A percentile compares a stretch with the other conserved stretches of the same genome.
phyloP scores from a whole-genome alignment of 2,888 invertebrate genomes.

The Phorcus lineatus region DNA sequence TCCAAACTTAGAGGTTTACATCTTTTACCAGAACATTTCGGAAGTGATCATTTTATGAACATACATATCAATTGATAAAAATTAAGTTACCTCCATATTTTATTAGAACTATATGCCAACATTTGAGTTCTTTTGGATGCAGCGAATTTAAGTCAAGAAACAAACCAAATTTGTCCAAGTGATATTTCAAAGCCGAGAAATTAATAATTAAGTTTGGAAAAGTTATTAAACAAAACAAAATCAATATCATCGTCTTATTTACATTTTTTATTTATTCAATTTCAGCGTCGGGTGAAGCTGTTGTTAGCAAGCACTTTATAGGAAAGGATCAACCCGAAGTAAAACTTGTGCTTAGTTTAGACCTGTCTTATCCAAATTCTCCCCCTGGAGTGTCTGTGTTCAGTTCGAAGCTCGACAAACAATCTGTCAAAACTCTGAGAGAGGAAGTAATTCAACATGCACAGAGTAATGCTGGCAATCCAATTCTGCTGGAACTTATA shows the following conservation, averaged over 20 bases:
- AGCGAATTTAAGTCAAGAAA: too few species aligned
- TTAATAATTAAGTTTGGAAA: too few species aligned
- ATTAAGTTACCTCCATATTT: too few species aligned
- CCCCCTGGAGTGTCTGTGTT: constrained; percentile 44
- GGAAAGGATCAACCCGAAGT: background rate
- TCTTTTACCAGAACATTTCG: too few species aligned
- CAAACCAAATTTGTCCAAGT: too few species aligned
- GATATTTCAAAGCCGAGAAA: too few species aligned
- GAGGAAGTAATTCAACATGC: constrained; percentile 28
- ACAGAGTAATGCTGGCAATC: constrained; percentile 39
- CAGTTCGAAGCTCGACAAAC: constrained; percentile 29
- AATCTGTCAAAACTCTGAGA: constrained; percentile 33
- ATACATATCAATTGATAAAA: too few species aligned
- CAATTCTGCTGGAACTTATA: constrained; percentile 50
- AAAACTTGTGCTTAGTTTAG: constrained; percentile 33
- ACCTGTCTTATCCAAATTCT: constrained; percentile 37
- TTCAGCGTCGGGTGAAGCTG: background rate
- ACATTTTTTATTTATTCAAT: background rate
- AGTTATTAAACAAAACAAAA: too few species aligned
- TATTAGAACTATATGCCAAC: too few species aligned
- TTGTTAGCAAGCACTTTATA: background rate
- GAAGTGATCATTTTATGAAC: too few species aligned
- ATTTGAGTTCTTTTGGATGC: too few species aligned
- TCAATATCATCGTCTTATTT: background rate
- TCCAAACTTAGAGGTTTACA: too few species aligned